phyloP scores from a whole-genome alignment of 1,140 invertebrate species.

The Lordiphosa stackelbergi region DNA sequence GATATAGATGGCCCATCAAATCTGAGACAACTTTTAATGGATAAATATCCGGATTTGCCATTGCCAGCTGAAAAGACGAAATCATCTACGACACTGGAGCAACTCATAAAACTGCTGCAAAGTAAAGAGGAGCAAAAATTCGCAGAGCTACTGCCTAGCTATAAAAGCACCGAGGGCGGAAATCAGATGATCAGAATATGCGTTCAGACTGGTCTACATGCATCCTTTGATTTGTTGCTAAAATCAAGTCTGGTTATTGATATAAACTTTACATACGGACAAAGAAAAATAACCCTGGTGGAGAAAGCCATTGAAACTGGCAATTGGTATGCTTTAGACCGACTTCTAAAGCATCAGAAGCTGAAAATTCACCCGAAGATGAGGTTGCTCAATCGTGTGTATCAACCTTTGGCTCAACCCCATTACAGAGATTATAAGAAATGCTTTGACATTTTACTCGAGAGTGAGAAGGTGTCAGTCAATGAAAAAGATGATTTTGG shows the following conservation, averaged over 20 bases:
- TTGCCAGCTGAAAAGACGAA: conserved; percentile 66
- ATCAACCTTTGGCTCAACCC: conserved; percentile 45
- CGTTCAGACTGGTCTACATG: conserved; percentile 79
- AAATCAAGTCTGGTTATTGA: conserved; percentile 77
- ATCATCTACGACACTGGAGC: conserved; percentile 72
- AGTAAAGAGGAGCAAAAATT: conserved; percentile 80
- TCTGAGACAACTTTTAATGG: conserved; percentile 78
- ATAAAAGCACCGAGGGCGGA: conserved; percentile 37
- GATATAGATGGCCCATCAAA: conserved; percentile 79
- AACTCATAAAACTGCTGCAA: conserved; percentile 78
- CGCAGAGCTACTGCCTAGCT: conserved; percentile 76
- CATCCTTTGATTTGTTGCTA: conserved; percentile 79
- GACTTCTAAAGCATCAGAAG: conserved; percentile 78
- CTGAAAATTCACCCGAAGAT: conserved; percentile 77
- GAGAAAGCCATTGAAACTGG: conserved; percentile 79
- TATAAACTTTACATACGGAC: conserved; percentile 57
- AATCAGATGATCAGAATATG: conserved; percentile 80
- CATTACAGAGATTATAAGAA: conserved; percentile 70
- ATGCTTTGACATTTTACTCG: conserved; percentile 79
- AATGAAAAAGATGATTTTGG: conserved; percentile 83
- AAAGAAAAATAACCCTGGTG: conserved; percentile 18
- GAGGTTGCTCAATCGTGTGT: conserved; percentile 79
- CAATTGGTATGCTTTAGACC: conserved; percentile 80
- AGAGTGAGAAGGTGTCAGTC: conserved; percentile 78
- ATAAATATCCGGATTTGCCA: conserved; percentile 81